Evolutionary conservation across 1,140 invertebrate species (phyloP).

Genomic region (Myzus persicae): DNA sequence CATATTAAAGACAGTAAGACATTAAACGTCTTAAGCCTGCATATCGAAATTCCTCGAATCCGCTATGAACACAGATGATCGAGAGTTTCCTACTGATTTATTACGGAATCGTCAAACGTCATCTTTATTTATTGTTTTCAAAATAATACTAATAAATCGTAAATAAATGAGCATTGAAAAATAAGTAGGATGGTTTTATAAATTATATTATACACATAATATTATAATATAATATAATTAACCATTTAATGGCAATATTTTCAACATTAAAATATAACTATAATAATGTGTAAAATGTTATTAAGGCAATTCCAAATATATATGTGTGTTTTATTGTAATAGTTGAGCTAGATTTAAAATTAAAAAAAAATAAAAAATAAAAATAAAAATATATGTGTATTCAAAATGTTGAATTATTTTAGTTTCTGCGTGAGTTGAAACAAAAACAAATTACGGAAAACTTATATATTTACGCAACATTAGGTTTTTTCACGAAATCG

Average conservation of each 20-base stretch:
- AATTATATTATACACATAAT: not conserved
- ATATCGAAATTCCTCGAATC: not conserved
- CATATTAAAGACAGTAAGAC: not conserved
- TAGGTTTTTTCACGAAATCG: not conserved
- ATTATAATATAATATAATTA: no score
- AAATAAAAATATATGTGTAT: not conserved
- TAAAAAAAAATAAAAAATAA: no score
- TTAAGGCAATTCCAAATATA: no score
- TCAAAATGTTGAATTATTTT: not conserved
- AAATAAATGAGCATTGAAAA: not conserved
- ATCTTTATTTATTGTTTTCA: not conserved
- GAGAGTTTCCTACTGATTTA: not conserved
- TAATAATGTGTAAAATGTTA: not conserved
- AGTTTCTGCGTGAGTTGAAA: not conserved
- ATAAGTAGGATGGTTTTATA: not conserved
- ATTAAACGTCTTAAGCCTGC: not conserved
- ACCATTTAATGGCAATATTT: not conserved
- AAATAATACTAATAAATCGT: not conserved
- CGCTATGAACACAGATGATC: not conserved
- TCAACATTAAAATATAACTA: not conserved
- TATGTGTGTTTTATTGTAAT: no score
- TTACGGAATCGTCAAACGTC: not conserved
- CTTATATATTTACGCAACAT: not conserved
- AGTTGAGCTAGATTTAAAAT: no score
- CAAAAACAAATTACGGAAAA: not conserved